Base-by-base conservation (phyloP, 1,140 invertebrate species). In the Sarcophaga peregrina region DNA sequence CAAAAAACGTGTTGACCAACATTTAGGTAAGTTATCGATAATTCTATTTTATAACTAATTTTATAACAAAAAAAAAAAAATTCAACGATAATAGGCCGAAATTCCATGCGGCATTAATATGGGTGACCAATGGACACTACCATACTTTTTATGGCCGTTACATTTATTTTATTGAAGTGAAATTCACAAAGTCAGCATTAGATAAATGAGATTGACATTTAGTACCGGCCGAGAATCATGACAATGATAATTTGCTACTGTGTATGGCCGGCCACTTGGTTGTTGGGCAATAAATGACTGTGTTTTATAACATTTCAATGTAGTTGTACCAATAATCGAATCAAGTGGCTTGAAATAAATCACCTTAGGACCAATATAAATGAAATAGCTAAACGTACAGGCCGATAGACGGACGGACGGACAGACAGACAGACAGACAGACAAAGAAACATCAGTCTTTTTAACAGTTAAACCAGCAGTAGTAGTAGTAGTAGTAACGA, bases 1-100 rank as follows among this genome's bases (percentile, higher is more conserved):
- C 81, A 96, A 96, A 91, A 96, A 96, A 91, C 92, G 94, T 80
- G 92, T 95, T 89, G 94, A 95, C 87, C 94, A 94, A 90, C 95
- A 95, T 91, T 94, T 95, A 88, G 95, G 95, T 96, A 86, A 93
- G 93, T 92, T 85, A 58, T 13, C 11, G 11, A 1, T 58, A 5
- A 58, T n/a, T 1, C 1, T 58, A 13, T 11, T 13, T 58, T 72
- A 72, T 15, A 72, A 72, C 0, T 72, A 72, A 17, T 72, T 72
- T 20, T 72, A 72, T 72, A 72, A 15, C 8, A 15, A 72, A 20
- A 72, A 3, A 15, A 72, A 20, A 72, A 3, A 13, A 58, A 4
- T 37, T 37, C 25, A 37, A 37, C 4, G 25, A 37, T 37, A 37
- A 37, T 37, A 37, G 25, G 25, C 25, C 1, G 25, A 37, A 37